Conservation (phyloP, 2,888 invertebrate species). For the Drosophila mimica region DNA sequence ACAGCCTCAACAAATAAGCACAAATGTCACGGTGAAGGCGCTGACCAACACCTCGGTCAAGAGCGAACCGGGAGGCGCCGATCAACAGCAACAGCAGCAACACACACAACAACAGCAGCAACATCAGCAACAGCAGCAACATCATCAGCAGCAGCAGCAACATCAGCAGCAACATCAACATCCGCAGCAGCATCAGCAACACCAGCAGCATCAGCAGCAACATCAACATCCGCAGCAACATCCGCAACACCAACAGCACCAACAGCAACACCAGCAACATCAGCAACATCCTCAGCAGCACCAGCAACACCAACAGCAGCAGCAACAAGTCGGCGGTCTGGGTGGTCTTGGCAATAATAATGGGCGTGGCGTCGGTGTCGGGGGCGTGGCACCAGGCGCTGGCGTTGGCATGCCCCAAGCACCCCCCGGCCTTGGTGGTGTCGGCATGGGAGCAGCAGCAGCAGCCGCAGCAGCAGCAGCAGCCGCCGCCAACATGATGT, state of each 20-base stretch:
- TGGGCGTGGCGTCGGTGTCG: conserved; percentile 69
- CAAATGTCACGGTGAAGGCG: conserved; percentile 95
- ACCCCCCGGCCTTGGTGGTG: conserved; percentile 73
- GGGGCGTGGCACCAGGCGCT: conserved; percentile 68
- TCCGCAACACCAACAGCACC: conserved; percentile 71
- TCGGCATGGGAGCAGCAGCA: conserved; percentile 43
- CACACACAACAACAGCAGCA: conserved; percentile 35
- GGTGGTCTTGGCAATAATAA: conserved; percentile 78
- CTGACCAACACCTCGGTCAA: conserved; percentile 88
- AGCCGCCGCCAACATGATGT: conserved; percentile 63
- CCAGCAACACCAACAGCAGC: conserved; percentile 66
- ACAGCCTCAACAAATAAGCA: conserved; percentile 95
- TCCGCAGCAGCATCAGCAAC: conserved; percentile 35
- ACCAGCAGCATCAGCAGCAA: conserved; percentile 36
- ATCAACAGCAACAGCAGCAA: conserved; percentile 37
- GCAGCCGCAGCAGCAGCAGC: not conserved
- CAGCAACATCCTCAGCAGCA: conserved; percentile 29
- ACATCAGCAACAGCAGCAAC: conserved; percentile 66
- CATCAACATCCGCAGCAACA: conserved; percentile 58
- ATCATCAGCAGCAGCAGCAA: conserved; percentile 69
- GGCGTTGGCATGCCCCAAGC: conserved; percentile 59
- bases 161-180: conserved; percentile 37
- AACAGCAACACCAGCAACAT: conserved; percentile 35
- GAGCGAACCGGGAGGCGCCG: conserved; percentile 84
- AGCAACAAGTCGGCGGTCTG: conserved; percentile 77